Conservation (phyloP, 2,113 vertebrate genomes). For the Ascaphus truei region DNA sequence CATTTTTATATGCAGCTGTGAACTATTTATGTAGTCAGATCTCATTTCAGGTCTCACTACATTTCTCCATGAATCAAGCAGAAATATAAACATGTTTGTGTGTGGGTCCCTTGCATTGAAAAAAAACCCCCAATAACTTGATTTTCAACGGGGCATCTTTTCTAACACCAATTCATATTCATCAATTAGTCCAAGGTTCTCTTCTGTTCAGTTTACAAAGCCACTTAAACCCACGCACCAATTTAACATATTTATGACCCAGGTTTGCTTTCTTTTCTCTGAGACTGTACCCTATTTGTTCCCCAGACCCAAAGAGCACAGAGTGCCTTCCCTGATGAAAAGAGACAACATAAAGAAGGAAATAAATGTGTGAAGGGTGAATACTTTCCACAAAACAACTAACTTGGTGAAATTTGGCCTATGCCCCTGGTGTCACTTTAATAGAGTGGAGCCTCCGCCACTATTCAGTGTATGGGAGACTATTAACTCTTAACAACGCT, state of each 20-base stretch:
- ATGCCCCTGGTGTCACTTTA: constrained; percentile 95
- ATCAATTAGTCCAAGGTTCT: constrained; percentile 80
- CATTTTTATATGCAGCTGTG: too few relatives aligned
- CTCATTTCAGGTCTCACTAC: too few relatives aligned
- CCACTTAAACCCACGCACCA: constrained; percentile 80
- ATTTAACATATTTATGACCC: constrained; percentile 98
- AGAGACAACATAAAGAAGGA: constrained; percentile 91
- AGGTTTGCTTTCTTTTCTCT: constrained; percentile 78
- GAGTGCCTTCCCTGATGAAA: constrained; percentile 85
- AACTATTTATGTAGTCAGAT: too few relatives aligned
- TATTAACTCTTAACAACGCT: constrained; percentile 95
- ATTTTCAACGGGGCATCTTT: constrained; percentile 3
- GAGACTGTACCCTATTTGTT: constrained; percentile 86
- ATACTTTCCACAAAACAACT: constrained; percentile 89
- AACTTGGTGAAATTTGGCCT: constrained; percentile 85
- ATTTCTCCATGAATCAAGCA: too few relatives aligned
- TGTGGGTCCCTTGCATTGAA: too few relatives aligned
- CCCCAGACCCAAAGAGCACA: constrained; percentile 69
- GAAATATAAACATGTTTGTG: too few relatives aligned
- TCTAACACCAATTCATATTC: constrained; percentile 71
- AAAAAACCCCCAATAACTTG: too few relatives aligned
- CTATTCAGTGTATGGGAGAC: constrained; percentile 96
- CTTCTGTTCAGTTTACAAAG: constrained; percentile 85
- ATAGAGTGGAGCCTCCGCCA: constrained; percentile 94
- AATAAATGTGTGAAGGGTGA: constrained; percentile 96